A percentile compares a stretch with the other conserved stretches of the same genome.
Evolutionary conservation across 1,140 invertebrate genomes (phyloP).

Genomic region (Drosophila sucinea): DNA sequence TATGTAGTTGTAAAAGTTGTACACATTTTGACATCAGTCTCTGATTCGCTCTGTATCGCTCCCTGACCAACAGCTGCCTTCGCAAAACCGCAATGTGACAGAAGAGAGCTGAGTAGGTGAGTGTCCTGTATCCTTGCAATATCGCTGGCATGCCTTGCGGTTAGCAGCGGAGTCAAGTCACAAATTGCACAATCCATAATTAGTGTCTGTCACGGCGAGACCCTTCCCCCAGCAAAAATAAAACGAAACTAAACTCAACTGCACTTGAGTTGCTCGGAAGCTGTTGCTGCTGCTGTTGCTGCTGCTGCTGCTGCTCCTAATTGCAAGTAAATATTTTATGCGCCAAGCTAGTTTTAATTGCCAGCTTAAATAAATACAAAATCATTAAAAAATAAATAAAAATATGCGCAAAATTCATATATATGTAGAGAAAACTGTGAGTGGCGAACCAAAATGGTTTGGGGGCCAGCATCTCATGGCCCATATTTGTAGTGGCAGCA

Average conservation of each 20-base stretch:
- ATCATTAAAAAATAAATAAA: constrained; percentile 67
- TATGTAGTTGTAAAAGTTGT: constrained; percentile 17
- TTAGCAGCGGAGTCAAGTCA: constrained; percentile 71
- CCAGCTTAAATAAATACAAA: constrained; percentile 77
- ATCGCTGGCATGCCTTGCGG: constrained; percentile 58
- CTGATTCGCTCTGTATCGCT: neutral
- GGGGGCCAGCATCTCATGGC: constrained; percentile 24
- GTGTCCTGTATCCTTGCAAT: constrained; percentile 49
- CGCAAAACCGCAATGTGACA: constrained; percentile 66
- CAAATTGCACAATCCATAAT: constrained; percentile 80
- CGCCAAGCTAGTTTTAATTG: constrained; percentile 74
- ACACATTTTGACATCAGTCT: constrained; percentile 39
- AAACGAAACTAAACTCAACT: constrained; percentile 40
- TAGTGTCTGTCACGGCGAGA: constrained; percentile 74
- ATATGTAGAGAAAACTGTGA: constrained; percentile 49
- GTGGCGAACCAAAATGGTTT: neutral
- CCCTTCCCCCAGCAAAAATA: neutral
- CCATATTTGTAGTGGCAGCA: constrained; percentile 74
- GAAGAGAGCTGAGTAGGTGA: constrained; percentile 55
- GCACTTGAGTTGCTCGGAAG: constrained; percentile 62
- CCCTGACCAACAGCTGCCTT: constrained; percentile 9
- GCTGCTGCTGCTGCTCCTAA: constrained; percentile 55
- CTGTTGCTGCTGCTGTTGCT: constrained; percentile 25
- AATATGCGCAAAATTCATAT: constrained; percentile 9
- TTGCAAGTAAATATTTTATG: constrained; percentile 81